Evolutionary conservation across 2,113 vertebrate genomes (phyloP).

Genomic region (Rana temporaria): DNA sequence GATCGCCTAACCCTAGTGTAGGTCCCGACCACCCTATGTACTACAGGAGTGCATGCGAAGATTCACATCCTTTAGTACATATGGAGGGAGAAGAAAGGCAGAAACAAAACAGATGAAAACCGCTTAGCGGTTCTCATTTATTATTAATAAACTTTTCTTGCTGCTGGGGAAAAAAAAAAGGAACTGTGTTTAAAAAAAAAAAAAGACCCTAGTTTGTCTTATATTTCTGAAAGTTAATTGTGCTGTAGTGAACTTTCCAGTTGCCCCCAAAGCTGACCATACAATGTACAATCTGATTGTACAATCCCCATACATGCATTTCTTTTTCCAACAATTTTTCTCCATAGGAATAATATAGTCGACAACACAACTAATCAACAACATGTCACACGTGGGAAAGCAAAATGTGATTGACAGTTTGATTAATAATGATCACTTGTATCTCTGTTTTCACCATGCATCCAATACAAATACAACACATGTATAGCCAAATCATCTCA

Average conservation of each 20-base stretch:
- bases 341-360: too few relatives aligned
- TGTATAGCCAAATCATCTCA: too few relatives aligned
- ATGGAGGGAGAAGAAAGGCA: neutral
- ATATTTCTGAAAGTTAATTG: slow-evolving; percentile 8
- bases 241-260: slow-evolving; percentile 15
- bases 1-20: slow-evolving; percentile 8
- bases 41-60: neutral
- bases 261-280: neutral
- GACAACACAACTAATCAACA: too few relatives aligned
- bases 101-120: slow-evolving; percentile 38
- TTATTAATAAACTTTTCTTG: slow-evolving; percentile 45
- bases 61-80: neutral
- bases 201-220: slow-evolving; percentile 9
- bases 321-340: too few relatives aligned
- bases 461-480: too few relatives aligned
- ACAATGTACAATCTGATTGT: too few relatives aligned
- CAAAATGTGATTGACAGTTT: too few relatives aligned
- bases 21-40: neutral
- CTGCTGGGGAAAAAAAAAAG: slow-evolving; percentile 36
- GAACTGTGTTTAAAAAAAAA: too few relatives aligned
- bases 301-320: too few relatives aligned
- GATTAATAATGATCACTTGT: too few relatives aligned
- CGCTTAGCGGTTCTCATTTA: slow-evolving; percentile 43
- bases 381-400: too few relatives aligned
- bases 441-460: too few relatives aligned